A percentile compares a stretch with the other conserved stretches of the same genome.
phyloP scores from a whole-genome alignment of 2,888 invertebrate genomes.

The Eupithecia abbreviata region DNA sequence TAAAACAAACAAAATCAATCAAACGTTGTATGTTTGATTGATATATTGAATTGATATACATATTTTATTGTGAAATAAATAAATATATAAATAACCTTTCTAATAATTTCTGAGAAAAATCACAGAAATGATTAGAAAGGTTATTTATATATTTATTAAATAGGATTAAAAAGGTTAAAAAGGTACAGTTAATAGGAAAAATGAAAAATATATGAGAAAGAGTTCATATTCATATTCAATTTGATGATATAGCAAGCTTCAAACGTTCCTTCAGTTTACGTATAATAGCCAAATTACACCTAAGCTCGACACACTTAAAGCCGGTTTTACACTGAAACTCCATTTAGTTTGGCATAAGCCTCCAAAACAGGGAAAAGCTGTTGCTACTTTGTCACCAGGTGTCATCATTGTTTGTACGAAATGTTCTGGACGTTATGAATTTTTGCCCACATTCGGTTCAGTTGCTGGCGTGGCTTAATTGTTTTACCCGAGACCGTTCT shows the following conservation, averaged over 20 bases:
- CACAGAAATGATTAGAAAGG: too few relatives aligned
- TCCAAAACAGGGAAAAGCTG: slow-evolving; percentile 49
- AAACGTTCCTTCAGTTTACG: not conserved
- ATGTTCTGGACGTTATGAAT: slow-evolving; percentile 29
- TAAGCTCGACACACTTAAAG: not conserved
- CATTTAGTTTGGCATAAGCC: slow-evolving; percentile 5
- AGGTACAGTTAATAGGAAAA: too few relatives aligned
- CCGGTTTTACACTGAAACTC: slow-evolving; percentile 7
- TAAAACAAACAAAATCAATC: too few relatives aligned
- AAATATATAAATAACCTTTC: too few relatives aligned
- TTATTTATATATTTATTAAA: too few relatives aligned
- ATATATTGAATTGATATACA: too few relatives aligned
- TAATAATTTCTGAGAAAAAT: too few relatives aligned
- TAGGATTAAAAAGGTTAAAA: too few relatives aligned
- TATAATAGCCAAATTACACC: slow-evolving; percentile 13
- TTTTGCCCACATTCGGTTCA: slow-evolving; percentile 10
- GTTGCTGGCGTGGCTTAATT: slow-evolving; percentile 13
- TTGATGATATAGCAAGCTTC: not conserved
- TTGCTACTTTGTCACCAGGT: slow-evolving; percentile 40
- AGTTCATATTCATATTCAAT: not conserved
- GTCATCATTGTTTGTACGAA: slow-evolving; percentile 28
- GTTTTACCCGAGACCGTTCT: slow-evolving; percentile 13
- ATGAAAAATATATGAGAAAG: too few relatives aligned
- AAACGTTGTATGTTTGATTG: too few relatives aligned
- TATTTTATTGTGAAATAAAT: too few relatives aligned